phyloP scores from a whole-genome alignment of 2,797 vertebrate species.

The Anguilla pacifica region DNA sequence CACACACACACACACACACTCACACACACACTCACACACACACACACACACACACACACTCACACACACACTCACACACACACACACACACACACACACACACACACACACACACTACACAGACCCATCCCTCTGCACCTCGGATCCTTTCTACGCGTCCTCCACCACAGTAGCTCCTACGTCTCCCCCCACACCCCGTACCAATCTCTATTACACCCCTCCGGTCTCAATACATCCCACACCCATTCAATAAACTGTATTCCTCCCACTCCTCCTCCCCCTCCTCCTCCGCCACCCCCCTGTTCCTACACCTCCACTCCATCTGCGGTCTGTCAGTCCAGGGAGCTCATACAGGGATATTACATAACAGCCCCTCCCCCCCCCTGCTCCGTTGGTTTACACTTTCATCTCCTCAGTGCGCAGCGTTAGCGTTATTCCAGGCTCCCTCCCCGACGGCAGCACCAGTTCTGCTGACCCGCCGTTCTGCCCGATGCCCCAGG shows the following conservation, averaged over 20 bases:
- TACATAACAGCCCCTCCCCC: background rate
- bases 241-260: constrained; percentile 25
- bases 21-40: background rate
- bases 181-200: background rate
- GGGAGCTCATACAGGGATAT: background rate
- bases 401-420: background rate
- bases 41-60: background rate
- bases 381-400: background rate
- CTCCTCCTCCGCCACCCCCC: background rate
- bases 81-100: background rate
- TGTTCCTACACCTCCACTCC: background rate
- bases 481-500: background rate
- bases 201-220: background rate
- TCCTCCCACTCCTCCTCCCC: background rate
- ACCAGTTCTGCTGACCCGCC: background rate
- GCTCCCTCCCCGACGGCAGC: background rate
- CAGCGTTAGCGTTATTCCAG: background rate
- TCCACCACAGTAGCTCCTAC: background rate
- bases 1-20: constrained; percentile 16
- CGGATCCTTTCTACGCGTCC: background rate
- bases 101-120: background rate
- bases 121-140: background rate
- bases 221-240: constrained; percentile 25
- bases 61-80: background rate
- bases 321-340: background rate